These are phyloP conservation scores for Heterochromis multidens DNA, from an alignment of 2,113 vertebrate species.

Conservation along the genomic window DNA sequence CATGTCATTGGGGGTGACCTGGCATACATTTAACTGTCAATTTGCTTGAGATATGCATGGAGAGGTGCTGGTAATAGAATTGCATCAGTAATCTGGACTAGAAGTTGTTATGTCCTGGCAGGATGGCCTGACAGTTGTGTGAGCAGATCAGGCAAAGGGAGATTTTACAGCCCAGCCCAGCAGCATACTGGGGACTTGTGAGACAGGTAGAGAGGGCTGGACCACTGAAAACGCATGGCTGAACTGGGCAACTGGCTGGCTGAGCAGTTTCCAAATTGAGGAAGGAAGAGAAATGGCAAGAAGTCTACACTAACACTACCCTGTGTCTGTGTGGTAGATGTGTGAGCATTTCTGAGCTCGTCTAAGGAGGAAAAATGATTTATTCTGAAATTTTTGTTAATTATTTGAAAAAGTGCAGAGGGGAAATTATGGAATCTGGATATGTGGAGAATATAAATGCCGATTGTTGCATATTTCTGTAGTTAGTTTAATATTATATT, in stretches of 20 bases:
- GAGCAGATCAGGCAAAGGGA: slow-evolving; percentile 34
- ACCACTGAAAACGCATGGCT: slow-evolving; percentile 69
- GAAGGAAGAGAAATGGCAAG: slow-evolving; percentile 28
- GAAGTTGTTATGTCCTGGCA: slow-evolving; percentile 56
- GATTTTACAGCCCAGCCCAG: slow-evolving; percentile 57
- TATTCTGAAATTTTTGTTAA: neutral
- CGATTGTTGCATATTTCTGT: neutral
- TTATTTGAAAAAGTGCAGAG: neutral
- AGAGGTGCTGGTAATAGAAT: slow-evolving; percentile 42
- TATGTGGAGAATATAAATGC: neutral
- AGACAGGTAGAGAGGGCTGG: slow-evolving; percentile 72
- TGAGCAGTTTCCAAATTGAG: slow-evolving; percentile 71
- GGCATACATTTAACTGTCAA: slow-evolving; percentile 34
- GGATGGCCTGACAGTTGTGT: slow-evolving; percentile 33
- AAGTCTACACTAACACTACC: neutral
- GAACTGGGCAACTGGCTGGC: slow-evolving; percentile 65
- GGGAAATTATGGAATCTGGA: neutral
- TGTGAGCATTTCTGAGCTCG: neutral
- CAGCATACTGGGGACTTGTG: slow-evolving; percentile 65
- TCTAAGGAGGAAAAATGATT: neutral
- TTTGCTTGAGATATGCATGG: slow-evolving; percentile 29
- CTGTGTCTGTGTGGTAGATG: slow-evolving; percentile 8
- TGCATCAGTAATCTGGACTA: slow-evolving; percentile 52
- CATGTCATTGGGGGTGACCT: slow-evolving; percentile 31
- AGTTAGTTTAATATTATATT: slow-evolving; percentile 7